Percentiles rank a stretch among this genome's conserved stretches.
These are phyloP conservation scores for Drosophila auraria DNA, from an alignment of 1,140 invertebrate genomes.

Conservation along the genomic window DNA sequence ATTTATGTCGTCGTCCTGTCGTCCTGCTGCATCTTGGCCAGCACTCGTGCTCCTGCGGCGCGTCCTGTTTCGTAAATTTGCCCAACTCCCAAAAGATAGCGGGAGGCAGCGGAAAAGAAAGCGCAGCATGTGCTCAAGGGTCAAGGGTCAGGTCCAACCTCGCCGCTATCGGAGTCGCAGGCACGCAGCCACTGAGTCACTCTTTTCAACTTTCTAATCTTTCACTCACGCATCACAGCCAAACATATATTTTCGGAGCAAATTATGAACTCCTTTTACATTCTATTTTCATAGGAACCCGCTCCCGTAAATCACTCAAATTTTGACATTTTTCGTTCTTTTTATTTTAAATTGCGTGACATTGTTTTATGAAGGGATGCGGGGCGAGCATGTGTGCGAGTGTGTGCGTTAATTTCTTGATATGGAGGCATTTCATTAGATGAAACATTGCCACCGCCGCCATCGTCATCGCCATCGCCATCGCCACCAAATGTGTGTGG, in stretches of 20 bases:
- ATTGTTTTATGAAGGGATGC: conserved; percentile 76
- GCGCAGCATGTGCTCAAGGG: conserved; percentile 52
- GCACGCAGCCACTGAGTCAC: conserved; percentile 5
- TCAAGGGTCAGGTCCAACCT: conserved; percentile 36
- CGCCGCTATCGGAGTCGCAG: conserved; percentile 4
- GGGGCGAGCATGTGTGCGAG: conserved; percentile 22
- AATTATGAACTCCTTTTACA: conserved; percentile 75
- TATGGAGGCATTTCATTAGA: conserved; percentile 73
- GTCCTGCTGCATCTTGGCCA: conserved; percentile 37
- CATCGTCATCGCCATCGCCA: conserved; percentile 4
- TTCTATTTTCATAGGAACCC: conserved; percentile 67
- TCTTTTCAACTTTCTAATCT: conserved; percentile 62
- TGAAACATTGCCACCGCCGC: conserved; percentile 43
- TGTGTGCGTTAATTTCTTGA: conserved; percentile 41
- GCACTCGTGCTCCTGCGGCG: conserved; percentile 38
- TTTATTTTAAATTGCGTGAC: conserved; percentile 78
- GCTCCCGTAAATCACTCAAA: conserved; percentile 83
- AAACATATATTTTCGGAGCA: conserved; percentile 22
- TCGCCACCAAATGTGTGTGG: conserved; percentile 20
- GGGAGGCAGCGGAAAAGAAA: conserved; percentile 20
- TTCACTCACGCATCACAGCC: conserved; percentile 47
- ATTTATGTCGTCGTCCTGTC: conserved; percentile 69
- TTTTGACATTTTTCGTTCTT: conserved; percentile 73
- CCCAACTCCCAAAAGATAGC: conserved; percentile 52
- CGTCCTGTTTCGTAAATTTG: conserved; percentile 76